These are phyloP conservation scores for Jacana jacana DNA, from an alignment of 2,113 vertebrate genomes.

Conservation along the genomic window DNA sequence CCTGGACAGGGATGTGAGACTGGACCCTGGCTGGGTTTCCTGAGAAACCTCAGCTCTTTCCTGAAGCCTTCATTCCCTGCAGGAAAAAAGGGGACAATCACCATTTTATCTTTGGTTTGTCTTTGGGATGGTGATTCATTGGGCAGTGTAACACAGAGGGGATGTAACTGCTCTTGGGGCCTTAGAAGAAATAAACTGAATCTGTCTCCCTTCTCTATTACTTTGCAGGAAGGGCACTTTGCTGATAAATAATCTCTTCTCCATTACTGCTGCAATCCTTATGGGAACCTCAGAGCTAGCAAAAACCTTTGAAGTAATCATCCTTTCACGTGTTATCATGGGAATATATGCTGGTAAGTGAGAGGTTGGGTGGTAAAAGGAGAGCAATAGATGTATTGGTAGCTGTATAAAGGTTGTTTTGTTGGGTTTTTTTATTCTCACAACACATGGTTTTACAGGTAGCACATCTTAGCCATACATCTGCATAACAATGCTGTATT, in stretches of 20 bases:
- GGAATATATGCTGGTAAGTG: constrained; percentile 90
- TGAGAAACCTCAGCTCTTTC: background rate
- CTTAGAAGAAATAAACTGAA: background rate
- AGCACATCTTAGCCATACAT: background rate
- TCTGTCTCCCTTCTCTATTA: background rate
- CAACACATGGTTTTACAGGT: background rate
- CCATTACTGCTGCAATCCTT: constrained; percentile 86
- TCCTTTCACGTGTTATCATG: constrained; percentile 83
- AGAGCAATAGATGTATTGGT: background rate
- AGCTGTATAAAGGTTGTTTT: background rate
- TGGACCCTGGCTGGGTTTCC: background rate
- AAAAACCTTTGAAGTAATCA: constrained; percentile 88
- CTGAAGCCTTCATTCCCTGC: background rate
- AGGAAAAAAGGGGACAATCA: background rate
- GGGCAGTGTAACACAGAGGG: background rate
- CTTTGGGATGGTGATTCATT: background rate
- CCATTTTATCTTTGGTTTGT: background rate
- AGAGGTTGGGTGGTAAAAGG: background rate
- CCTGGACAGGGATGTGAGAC: background rate
- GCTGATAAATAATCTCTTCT: constrained; percentile 94
- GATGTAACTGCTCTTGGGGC: rapidly evolving
- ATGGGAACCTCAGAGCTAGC: constrained; percentile 86
- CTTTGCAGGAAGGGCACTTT: constrained; percentile 87
- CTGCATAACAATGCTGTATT: background rate
- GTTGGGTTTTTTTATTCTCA: background rate